Evolutionary conservation across 2,113 vertebrate genomes (phyloP).

Genomic region (Melospiza melodia): DNA sequence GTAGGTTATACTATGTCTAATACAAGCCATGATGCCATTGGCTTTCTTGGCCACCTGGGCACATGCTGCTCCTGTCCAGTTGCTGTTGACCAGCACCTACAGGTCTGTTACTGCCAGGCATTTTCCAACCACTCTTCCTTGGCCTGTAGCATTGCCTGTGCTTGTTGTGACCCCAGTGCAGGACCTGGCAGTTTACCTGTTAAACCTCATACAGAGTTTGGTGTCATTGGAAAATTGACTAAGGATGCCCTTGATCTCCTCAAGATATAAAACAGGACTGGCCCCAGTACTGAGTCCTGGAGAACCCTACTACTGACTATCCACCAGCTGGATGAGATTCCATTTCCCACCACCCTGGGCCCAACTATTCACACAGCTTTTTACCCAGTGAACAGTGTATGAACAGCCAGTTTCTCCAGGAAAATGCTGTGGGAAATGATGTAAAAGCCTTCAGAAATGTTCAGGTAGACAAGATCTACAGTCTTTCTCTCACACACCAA

Average conservation of each 20-base stretch:
- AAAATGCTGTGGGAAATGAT: neutral
- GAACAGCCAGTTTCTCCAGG: neutral
- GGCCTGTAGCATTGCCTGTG: too few species aligned
- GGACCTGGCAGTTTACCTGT: neutral
- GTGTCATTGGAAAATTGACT: neutral
- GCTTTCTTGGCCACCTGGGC: neutral
- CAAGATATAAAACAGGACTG: neutral
- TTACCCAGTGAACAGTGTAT: neutral
- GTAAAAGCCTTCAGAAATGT: neutral
- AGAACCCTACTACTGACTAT: neutral
- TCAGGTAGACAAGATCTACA: neutral
- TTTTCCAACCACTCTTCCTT: neutral
- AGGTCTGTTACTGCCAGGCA: neutral
- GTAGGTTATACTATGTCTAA: too few species aligned
- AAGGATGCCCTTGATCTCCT: neutral
- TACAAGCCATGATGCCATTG: neutral
- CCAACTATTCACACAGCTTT: neutral
- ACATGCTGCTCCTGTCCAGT: rapidly evolving
- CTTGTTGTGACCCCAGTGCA: neutral
- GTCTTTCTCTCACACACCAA: neutral
- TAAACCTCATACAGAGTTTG: neutral
- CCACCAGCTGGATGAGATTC: neutral
- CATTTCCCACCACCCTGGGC: neutral
- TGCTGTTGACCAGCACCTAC: neutral
- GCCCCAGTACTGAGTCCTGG: neutral